Base-by-base conservation (phyloP, 2,113 vertebrate species). In the Dipodomys merriami region DNA sequence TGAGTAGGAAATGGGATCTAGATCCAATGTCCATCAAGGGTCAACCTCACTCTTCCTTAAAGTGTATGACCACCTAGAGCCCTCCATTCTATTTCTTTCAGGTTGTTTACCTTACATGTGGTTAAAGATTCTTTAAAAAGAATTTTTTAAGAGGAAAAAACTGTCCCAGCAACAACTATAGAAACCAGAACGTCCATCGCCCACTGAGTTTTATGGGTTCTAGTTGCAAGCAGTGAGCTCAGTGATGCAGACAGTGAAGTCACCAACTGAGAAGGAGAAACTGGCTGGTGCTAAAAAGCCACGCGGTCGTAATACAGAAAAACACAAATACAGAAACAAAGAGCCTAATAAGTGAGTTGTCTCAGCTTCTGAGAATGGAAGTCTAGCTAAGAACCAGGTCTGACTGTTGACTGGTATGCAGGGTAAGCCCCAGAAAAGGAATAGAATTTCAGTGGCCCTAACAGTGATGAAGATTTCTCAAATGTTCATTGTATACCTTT, bases 181-280 rank as follows among this genome's bases (percentile, higher is more conserved):
- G 81, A 96, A 94, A n/a, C 83, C 77, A 91, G 90, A 60, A 57
- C n/a, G 74, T 71, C 13, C 74, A 39, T 16, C 16, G 18, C 97
- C 86, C 73, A 76, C 94, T 68, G 95, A 53, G 92, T 71, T 96
- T 96, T 90, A 84, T 87, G 88, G 89, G 78, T 64, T 91, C 68
- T 79, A 77, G 76, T 90, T 92, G 92, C 86, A 95, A 81, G 86
- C 29, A 49, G 68, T 81, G 69, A 95, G 73, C 72, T 86, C 77
- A 22, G 29, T 72, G 91, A 80, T 91, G 90, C 53, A 90, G 83
- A 79, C 27, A 83, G 39, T 44, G 67, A 85, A 95, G 93, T 93
- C 60, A 78, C 74, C 67, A 27, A 7, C 87, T 7, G 82, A 76
- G 89, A 73, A 57, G 9, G 65, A 91, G 72, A 95, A 67, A 2